Evolutionary conservation across 2,113 vertebrate species (phyloP).

Genomic region (Thalassoma bifasciatum): DNA sequence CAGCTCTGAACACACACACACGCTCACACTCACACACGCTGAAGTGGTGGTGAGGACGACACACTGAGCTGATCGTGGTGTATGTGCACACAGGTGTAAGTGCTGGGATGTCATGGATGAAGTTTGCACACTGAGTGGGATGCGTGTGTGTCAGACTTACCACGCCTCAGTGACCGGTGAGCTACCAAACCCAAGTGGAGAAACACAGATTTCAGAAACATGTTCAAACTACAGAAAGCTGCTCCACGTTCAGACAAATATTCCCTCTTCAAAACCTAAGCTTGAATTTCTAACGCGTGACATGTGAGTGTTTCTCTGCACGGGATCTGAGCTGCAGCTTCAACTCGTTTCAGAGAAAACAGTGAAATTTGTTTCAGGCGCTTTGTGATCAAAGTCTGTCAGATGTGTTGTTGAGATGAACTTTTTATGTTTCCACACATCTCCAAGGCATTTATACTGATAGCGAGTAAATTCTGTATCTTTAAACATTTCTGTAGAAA

Average conservation of each 20-base stretch:
- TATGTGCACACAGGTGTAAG: conserved; percentile 33
- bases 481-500: conserved; percentile 27
- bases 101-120: conserved; percentile 43
- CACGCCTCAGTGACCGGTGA: conserved; percentile 82
- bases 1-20: conserved; percentile 55
- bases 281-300: background rate
- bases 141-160: conserved; percentile 74
- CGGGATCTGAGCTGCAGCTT: conserved; percentile 25
- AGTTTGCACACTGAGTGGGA: conserved; percentile 41
- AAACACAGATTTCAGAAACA: conserved; percentile 78
- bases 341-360: conserved; percentile 36
- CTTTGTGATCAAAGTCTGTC: conserved; percentile 64
- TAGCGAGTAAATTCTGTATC: background rate
- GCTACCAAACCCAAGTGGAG: conserved; percentile 79
- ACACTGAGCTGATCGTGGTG: conserved; percentile 35
- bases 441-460: conserved; percentile 49
- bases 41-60: conserved; percentile 15
- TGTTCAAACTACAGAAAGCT: conserved; percentile 32
- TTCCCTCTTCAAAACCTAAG: too few relatives aligned
- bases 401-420: conserved; percentile 63
- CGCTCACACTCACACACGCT: background rate
- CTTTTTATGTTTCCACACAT: conserved; percentile 68
- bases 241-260: conserved; percentile 33
- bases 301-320: conserved; percentile 19
- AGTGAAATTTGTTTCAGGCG: conserved; percentile 50